Conservation (phyloP, 2,797 vertebrate genomes). For the Thamnophis elegans region DNA sequence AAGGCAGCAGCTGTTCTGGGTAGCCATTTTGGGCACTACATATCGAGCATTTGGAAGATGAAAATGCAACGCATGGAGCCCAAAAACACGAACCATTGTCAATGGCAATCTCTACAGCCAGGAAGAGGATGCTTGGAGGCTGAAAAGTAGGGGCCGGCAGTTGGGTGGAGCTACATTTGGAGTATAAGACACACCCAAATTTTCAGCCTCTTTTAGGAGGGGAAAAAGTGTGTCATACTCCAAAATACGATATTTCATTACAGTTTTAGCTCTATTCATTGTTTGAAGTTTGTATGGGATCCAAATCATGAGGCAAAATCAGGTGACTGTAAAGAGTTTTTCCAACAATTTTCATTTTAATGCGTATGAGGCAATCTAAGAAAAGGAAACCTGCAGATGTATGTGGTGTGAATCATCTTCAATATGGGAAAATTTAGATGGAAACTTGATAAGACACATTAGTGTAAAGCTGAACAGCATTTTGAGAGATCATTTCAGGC, state of each 20-base stretch:
- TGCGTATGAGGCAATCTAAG: background rate
- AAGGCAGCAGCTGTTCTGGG: too few species aligned
- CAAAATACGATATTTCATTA: background rate
- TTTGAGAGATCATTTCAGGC: background rate
- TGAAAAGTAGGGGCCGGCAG: too few species aligned
- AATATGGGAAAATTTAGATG: background rate
- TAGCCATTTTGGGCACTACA: too few species aligned
- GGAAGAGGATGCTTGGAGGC: too few species aligned
- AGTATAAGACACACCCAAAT: too few species aligned
- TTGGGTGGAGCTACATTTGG: too few species aligned
- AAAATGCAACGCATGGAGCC: too few species aligned
- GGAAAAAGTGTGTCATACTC: too few species aligned
- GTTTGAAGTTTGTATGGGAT: background rate
- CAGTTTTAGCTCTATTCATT: background rate
- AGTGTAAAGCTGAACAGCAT: background rate
- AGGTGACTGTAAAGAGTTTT: background rate
- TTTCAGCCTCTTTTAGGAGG: too few species aligned
- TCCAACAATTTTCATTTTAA: background rate
- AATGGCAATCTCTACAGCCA: too few species aligned
- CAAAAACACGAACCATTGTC: too few species aligned
- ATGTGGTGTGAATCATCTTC: background rate
- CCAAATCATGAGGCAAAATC: background rate
- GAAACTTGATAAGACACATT: background rate
- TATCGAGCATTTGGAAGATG: too few species aligned
- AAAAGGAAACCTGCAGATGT: background rate